Base-by-base conservation (phyloP, 2,113 vertebrate species). In the Girardinichthys multiradiatus region DNA sequence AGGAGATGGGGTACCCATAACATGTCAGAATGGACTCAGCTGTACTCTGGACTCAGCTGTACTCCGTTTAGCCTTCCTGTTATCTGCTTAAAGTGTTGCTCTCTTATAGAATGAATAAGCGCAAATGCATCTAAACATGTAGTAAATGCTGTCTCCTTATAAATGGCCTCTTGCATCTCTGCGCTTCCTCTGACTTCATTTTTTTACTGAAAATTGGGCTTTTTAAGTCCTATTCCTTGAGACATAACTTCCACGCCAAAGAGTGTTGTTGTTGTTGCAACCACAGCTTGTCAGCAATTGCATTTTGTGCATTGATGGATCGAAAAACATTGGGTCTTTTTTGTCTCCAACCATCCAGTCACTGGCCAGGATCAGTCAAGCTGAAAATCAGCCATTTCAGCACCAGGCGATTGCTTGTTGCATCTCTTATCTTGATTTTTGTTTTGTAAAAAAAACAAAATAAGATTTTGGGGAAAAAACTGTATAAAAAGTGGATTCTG, bases 401-500 rank as follows among this genome's bases (percentile, higher is more conserved):
- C n/a, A n/a, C n/a, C n/a, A n/a, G n/a, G 21, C 21, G 12, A 13
- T 14, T 14, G 6, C 37, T 13, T 13, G 0, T 21, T 54, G 48
- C 2, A 54, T 10, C 21, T 51, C 19, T 42, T 15, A 14, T 45
- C 17, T 45, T 45, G 11, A 12, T 39, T 39, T 45, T 45, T 45
- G 1, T 45, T 45, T 45, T 17, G 14, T 19, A 11, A 54, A n/a
- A n/a, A 45, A 2, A 45, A 45, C 2, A 17, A 19, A 45, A 48
- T 24, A 21, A 51, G 10, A n/a, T 12, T 33, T 14, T 6, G 19
- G 26, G 12, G 21, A 37, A 15, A 14, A 2, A 5, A 5, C n/a
- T 64, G 24, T 1, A 67, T 75, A 74, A 79, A 66, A 77, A 69
- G 77, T 70, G 79, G 75, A 80, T 75, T 83, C 86, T 82, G 83